These are phyloP conservation scores for Calvadosia cruxmelitensis DNA, from an alignment of 30 jellyfish, hydroid and myxozoan genomes.

Conservation along the genomic window DNA sequence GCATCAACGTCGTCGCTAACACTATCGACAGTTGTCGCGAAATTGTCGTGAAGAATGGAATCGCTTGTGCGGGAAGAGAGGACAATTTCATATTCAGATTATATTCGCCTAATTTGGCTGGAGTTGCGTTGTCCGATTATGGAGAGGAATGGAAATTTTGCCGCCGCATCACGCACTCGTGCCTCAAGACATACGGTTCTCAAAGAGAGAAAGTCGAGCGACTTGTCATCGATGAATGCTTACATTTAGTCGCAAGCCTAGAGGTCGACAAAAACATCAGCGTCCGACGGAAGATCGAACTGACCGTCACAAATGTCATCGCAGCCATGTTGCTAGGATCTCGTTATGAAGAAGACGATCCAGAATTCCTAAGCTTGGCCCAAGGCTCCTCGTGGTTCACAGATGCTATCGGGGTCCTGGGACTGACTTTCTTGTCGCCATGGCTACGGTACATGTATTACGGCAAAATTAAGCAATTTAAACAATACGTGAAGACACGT, in stretches of 20 bases:
- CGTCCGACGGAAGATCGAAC: not conserved
- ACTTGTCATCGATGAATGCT: not conserved
- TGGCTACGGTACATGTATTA: not conserved
- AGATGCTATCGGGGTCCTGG: not conserved
- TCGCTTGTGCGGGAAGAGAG: not conserved
- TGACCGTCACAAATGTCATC: not conserved
- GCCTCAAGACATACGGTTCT: not conserved
- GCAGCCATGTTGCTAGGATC: conserved; percentile 1
- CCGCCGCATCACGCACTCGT: not conserved
- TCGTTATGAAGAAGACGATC: not conserved
- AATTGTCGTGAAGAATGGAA: not conserved
- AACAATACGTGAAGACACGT: not conserved
- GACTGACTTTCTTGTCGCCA: not conserved
- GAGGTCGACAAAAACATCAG: not conserved
- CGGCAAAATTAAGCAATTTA: not conserved
- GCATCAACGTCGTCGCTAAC: not conserved
- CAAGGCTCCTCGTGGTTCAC: not conserved
- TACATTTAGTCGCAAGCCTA: not conserved
- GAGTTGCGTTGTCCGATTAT: not conserved
- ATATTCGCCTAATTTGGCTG: not conserved
- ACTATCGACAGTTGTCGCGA: not conserved
- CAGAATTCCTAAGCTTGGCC: not conserved
- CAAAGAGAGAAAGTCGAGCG: not conserved
- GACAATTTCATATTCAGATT: not conserved
- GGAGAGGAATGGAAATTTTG: not conserved